Percentiles rank a stretch among this genome's conserved stretches.
Conservation (phyloP, 1,140 invertebrate species). For the Lutraria rhynchaena region DNA sequence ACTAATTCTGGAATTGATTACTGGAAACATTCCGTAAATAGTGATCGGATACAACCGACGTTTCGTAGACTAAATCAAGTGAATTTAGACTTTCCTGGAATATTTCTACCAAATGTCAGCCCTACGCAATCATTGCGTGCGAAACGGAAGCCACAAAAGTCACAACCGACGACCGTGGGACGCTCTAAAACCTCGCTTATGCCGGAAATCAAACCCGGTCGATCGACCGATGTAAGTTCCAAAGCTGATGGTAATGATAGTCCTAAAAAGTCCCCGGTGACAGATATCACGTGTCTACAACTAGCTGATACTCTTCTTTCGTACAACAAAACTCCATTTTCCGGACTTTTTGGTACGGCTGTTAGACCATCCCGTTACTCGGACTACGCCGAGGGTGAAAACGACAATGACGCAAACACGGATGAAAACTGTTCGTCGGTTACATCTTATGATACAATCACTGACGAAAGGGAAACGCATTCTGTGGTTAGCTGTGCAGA, state of each 20-base stretch:
- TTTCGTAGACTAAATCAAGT: constrained; percentile 10
- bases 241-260: neutral
- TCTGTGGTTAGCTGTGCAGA: neutral
- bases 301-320: constrained; percentile 39
- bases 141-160: constrained; percentile 6
- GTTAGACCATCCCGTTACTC: neutral
- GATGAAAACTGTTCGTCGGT: too few relatives aligned
- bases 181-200: constrained; percentile 18
- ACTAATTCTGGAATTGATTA: constrained; percentile 30
- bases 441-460: too few relatives aligned
- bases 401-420: neutral
- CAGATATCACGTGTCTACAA: constrained; percentile 46
- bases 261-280: constrained; percentile 3
- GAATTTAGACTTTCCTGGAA: constrained; percentile 43
- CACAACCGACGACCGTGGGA: neutral
- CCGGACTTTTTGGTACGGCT: neutral
- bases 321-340: constrained; percentile 26
- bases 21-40: neutral
- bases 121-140: neutral
- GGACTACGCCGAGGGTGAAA: neutral
- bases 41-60: neutral
- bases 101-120: constrained; percentile 35
- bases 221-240: neutral
- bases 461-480: neutral
- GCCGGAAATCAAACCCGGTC: constrained; percentile 2